phyloP scores from a whole-genome alignment of 1,140 invertebrate genomes.

The Episyrphus balteatus region DNA sequence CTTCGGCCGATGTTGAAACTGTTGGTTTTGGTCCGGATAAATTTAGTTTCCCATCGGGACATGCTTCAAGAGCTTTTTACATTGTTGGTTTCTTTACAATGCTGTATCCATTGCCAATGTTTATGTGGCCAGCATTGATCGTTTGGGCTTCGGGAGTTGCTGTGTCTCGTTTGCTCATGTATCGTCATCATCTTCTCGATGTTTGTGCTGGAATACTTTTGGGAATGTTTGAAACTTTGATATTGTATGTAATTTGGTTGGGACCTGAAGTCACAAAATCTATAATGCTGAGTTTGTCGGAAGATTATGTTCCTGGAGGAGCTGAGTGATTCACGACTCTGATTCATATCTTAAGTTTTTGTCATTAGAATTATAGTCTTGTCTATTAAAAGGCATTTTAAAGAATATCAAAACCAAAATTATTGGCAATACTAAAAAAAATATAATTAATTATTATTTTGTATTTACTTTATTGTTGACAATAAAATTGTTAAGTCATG shows the following conservation, averaged over 20 bases:
- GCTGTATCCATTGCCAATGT: slow-evolving; percentile 47
- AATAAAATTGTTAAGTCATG: too few relatives aligned
- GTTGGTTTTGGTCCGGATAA: slow-evolving; percentile 61
- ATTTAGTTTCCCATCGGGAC: slow-evolving; percentile 93
- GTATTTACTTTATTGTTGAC: too few relatives aligned
- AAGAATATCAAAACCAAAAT: too few relatives aligned
- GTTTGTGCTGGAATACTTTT: slow-evolving; percentile 62
- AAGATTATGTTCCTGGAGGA: slow-evolving; percentile 45
- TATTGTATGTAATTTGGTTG: slow-evolving; percentile 60
- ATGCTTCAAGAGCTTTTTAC: slow-evolving; percentile 76
- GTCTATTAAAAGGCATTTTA: too few relatives aligned
- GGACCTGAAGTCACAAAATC: slow-evolving; percentile 38
- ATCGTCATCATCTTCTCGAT: slow-evolving; percentile 81
- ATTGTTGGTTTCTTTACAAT: slow-evolving; percentile 59
- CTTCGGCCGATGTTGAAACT: slow-evolving; percentile 55
- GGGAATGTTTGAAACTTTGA: slow-evolving; percentile 60
- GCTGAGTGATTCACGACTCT: slow-evolving; percentile 10
- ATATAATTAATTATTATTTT: too few relatives aligned
- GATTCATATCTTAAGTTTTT: too few relatives aligned
- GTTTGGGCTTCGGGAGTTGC: slow-evolving; percentile 66
- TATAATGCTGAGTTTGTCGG: slow-evolving; percentile 42
- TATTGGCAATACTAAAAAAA: too few relatives aligned
- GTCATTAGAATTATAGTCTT: too few relatives aligned
- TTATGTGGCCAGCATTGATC: slow-evolving; percentile 51
- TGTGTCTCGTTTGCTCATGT: slow-evolving; percentile 56